Evolutionary conservation across 2,888 invertebrate genomes (phyloP).

Genomic region (Cerceris rybyensis): DNA sequence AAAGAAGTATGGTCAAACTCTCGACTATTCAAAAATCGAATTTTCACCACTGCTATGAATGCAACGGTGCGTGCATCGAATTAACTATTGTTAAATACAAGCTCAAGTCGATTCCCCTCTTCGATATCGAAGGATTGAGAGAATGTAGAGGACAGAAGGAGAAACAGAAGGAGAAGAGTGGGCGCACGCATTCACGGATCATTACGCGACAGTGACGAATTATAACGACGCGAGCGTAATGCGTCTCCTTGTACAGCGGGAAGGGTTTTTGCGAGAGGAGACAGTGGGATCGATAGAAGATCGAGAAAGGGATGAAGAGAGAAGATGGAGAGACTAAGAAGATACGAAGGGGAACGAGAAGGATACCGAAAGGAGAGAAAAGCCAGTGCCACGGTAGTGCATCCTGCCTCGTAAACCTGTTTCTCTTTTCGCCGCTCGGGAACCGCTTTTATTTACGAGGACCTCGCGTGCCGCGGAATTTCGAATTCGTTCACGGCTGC

Average conservation of each 20-base stretch:
- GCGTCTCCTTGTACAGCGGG: slow-evolving; percentile 69
- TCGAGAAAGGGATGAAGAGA: slow-evolving; percentile 48
- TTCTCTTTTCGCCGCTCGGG: slow-evolving; percentile 72
- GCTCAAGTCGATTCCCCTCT: background rate
- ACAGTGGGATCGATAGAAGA: slow-evolving; percentile 64
- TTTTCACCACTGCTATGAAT: too few species aligned
- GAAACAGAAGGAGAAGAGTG: slow-evolving; percentile 27
- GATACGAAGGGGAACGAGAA: slow-evolving; percentile 6
- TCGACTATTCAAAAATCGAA: too few species aligned
- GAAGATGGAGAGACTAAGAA: background rate
- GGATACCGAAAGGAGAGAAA: slow-evolving; percentile 46
- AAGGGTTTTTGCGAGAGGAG: slow-evolving; percentile 64
- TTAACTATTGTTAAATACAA: too few species aligned
- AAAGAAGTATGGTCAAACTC: too few species aligned
- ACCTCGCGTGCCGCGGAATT: slow-evolving; percentile 70
- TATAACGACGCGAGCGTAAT: slow-evolving; percentile 73
- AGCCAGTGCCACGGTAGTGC: slow-evolving; percentile 63
- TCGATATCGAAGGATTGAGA: slow-evolving; percentile 25
- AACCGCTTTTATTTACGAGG: slow-evolving; percentile 71
- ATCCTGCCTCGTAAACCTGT: slow-evolving; percentile 73
- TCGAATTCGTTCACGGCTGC: slow-evolving; percentile 64
- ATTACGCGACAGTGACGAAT: slow-evolving; percentile 79
- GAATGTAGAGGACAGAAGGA: slow-evolving; percentile 28
- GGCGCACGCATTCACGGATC: slow-evolving; percentile 70
- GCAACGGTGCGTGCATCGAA: too few species aligned